Evolutionary conservation across 2,797 vertebrate genomes (phyloP).

Genomic region (Xerus rutilus): DNA sequence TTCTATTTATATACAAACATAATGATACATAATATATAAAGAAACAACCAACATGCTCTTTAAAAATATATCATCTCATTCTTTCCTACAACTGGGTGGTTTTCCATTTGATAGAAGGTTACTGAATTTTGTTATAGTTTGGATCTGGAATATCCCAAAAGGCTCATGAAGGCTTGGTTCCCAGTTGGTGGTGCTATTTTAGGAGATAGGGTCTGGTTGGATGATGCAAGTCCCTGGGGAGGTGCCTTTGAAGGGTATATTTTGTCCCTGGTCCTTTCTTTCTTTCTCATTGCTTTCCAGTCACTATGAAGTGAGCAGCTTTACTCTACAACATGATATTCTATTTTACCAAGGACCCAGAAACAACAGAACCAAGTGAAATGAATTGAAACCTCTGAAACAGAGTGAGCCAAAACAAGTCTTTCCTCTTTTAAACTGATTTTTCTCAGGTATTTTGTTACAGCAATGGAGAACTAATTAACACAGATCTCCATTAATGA

Average conservation of each 20-base stretch:
- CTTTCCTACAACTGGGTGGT: neutral
- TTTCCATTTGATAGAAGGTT: neutral
- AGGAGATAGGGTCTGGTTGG: neutral
- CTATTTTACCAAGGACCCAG: neutral
- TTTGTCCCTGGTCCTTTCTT: no score
- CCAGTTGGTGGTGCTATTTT: neutral
- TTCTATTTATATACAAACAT: conserved; percentile 18
- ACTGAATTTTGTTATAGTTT: neutral
- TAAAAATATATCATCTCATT: neutral
- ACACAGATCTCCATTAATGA: neutral
- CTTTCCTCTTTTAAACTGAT: neutral
- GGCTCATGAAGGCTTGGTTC: no score
- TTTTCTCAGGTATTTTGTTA: neutral
- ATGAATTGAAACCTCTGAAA: neutral
- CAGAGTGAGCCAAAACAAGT: neutral
- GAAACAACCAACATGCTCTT: neutral
- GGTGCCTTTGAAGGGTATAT: neutral
- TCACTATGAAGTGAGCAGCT: neutral
- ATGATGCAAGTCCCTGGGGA: neutral
- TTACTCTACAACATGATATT: neutral
- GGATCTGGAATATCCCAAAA: neutral
- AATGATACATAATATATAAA: conserved; percentile 22
- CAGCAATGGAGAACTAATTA: neutral
- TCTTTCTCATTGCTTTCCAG: neutral
- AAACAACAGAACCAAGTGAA: neutral